Conservation (phyloP, 2,797 vertebrate genomes). For the Natrix natrix region DNA sequence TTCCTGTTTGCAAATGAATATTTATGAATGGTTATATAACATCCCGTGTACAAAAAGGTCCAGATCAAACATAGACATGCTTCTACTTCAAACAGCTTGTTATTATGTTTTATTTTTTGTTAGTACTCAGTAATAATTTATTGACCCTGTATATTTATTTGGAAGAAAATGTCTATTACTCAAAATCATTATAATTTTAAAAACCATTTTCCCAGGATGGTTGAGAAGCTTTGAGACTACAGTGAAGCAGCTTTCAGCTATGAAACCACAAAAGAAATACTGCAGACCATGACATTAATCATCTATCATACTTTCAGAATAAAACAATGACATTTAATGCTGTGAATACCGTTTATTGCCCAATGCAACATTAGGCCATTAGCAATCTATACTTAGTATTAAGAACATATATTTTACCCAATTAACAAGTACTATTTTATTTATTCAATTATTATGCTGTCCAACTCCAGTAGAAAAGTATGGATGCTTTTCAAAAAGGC, state of each 20-base stretch:
- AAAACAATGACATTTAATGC: conserved; percentile 25
- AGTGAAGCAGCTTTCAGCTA: conserved; percentile 30
- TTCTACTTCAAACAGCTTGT: not conserved
- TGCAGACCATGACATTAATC: not conserved
- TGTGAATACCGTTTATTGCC: not conserved
- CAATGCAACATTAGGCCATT: not conserved
- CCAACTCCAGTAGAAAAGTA: conserved; percentile 36
- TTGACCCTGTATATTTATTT: not conserved
- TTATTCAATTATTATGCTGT: not conserved
- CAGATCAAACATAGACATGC: not conserved
- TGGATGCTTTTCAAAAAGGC: conserved; percentile 18
- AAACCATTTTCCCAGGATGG: not conserved
- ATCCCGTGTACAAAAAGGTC: not conserved
- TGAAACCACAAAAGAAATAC: conserved; percentile 33
- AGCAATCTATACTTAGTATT: not conserved
- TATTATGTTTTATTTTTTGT: conserved; percentile 17
- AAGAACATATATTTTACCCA: not conserved
- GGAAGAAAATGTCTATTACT: not conserved
- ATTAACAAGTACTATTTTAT: conserved; percentile 16
- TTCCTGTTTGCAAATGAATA: not conserved
- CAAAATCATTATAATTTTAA: not conserved
- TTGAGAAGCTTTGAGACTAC: not conserved
- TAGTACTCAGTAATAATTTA: conserved; percentile 11
- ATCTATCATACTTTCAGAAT: not conserved
- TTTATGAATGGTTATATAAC: not conserved